Evolutionary conservation across 2,797 vertebrate genomes (phyloP), one percentile per base, ranked within the genome.

Genomic region (Cyclopterus lumpus): DNA sequence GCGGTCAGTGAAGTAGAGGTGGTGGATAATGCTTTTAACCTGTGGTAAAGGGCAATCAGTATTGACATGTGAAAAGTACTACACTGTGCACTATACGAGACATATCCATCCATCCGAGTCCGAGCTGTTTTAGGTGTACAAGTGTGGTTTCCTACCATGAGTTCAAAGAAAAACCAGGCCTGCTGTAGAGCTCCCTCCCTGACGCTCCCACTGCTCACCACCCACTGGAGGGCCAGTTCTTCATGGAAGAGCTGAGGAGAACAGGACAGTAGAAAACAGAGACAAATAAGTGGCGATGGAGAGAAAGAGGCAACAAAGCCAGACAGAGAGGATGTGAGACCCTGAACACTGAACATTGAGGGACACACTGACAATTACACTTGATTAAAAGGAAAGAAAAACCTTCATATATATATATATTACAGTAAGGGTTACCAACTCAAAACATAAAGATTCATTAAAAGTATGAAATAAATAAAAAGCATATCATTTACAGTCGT

Each of bases 101-200:
- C 18, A 38, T 44, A 42, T 53, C 22, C 7, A 54, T 44, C 10
- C 7, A 18, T 2, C 1, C 1, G 3, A 10, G 24, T 36, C 18
- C 42, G 8, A 20, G 48, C 6, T 22, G 4, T 12, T 71, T 58
- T 10, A 22, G 3, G 34, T 32, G 20, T 55, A 11, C 28, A 30
- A 26, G 11, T 38, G 40, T 5, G 5, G 20, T 86, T 75, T 85
- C 96, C 94, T 93, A 99, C 98, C 98, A 99, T 99, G 68, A 99
- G 94, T 86, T 99, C 98, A 76, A 99, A 99, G 95, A 99, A 99
- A 94, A 99, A 99, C 98, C 98, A 99, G 75, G 97, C 98, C 78
- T 99, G 98, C 36, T 99, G 98, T 1, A 99, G 94, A 54, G 98
- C 97, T 0, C 97, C 96, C 67, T 99, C 98, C 30, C 98, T 95